phyloP scores from a whole-genome alignment of 2,888 invertebrate species.

The Ashinkailepas kermadecensis region DNA sequence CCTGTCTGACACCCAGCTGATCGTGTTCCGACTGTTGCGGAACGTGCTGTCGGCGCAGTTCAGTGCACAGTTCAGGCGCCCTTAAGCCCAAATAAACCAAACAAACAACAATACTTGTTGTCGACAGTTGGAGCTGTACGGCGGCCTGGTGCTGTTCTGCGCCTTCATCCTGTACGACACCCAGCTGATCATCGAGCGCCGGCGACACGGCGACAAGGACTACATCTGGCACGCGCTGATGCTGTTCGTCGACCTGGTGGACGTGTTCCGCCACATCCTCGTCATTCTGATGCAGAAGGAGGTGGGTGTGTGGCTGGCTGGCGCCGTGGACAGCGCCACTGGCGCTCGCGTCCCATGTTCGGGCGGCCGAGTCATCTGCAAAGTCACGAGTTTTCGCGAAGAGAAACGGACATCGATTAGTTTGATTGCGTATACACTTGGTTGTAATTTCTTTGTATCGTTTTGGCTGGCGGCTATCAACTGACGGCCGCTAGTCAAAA shows the following conservation, averaged over 20 bases:
- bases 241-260: slow-evolving; percentile 89
- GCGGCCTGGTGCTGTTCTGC: slow-evolving; percentile 84
- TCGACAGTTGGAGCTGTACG: slow-evolving; percentile 67
- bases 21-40: no score
- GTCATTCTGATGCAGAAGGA: slow-evolving; percentile 83
- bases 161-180: slow-evolving; percentile 95
- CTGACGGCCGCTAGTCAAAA: no score
- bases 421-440: background rate
- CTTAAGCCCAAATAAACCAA: no score
- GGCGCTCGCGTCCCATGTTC: no score
- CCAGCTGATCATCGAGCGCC: slow-evolving; percentile 91
- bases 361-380: no score
- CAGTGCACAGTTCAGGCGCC: no score
- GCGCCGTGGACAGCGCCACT: no score
- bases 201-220: slow-evolving; percentile 81
- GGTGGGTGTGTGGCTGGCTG: background rate
- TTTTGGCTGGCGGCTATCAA: background rate
- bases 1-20: no score
- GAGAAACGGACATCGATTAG: background rate
- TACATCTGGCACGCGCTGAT: slow-evolving; percentile 87
- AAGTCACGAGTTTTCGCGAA: no score
- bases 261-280: slow-evolving; percentile 83
- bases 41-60: no score
- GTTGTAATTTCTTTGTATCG: background rate
- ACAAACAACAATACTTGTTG: background rate